Evolutionary conservation across 2,113 vertebrate genomes (phyloP).

Genomic region (Blennius ocellaris): DNA sequence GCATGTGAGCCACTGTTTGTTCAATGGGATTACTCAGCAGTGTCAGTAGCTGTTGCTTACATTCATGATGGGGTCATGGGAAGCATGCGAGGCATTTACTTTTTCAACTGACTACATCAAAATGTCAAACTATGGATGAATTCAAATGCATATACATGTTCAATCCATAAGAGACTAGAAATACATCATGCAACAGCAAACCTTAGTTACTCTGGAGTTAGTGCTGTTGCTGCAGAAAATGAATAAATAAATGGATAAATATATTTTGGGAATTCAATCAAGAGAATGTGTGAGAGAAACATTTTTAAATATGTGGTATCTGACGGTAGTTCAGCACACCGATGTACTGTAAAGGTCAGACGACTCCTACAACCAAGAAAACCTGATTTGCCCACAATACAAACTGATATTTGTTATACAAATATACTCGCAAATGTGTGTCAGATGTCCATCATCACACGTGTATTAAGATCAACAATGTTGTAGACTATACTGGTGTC

Average conservation of each 20-base stretch:
- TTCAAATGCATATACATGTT: too few species aligned
- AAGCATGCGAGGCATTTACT: too few species aligned
- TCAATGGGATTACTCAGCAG: conserved; percentile 9
- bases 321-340: too few species aligned
- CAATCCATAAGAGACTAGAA: neutral
- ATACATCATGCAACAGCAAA: neutral
- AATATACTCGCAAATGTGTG: neutral
- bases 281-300: too few species aligned
- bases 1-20: conserved; percentile 13
- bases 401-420: neutral
- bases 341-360: too few species aligned
- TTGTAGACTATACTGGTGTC: too few species aligned
- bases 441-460: neutral
- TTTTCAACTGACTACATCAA: neutral
- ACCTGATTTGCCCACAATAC: neutral
- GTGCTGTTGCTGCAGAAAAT: neutral
- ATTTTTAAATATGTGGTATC: too few species aligned
- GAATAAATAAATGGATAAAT: neutral
- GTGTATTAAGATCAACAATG: neutral
- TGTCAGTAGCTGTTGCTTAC: neutral
- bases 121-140: conserved; percentile 6
- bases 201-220: neutral
- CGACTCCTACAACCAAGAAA: too few species aligned
- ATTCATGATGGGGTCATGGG: too few species aligned
- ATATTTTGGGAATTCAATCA: neutral